Base-by-base conservation (phyloP, 2,888 invertebrate genomes). In the Andrena trimmerana region DNA sequence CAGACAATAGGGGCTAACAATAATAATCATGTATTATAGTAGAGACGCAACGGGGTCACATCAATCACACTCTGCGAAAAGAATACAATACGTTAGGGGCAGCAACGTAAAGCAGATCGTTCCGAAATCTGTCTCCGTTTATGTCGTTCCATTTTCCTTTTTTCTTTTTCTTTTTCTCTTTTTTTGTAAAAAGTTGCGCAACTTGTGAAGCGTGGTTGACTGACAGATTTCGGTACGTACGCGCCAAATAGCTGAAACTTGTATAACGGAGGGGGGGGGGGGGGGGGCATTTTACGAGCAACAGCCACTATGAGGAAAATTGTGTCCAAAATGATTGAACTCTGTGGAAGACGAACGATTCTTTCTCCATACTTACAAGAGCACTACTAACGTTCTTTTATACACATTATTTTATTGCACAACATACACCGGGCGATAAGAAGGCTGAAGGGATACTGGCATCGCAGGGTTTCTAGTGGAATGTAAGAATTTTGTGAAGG, bases 11-110 rank as follows among this genome's bases (percentile, higher is more conserved):
- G 85, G 78, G 77, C 66, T 82, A 89, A 92, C 93, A 94, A 93
- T 92, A 92, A 93, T 92, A 90, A 93, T 93, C 89, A 93, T 94
- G 94, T 94, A 94, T 94, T 94, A 94, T 94, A 94, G 94, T 91
- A 91, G 90, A 91, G 89, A 91, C 90, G 90, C 84, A 87, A 83
- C 89, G 89, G 89, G 90, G 87, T 86, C 89, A 89, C 89, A 90
- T 88, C 93, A 93, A 88, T 92, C 93, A 93, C 91, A 91, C 93
- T 89, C 88, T 91, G 89, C 91, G 87, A 79, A 90, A 90, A 81
- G 88, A 88, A 89, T 78, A 67, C 50, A 80, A 42, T 85, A 89
- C 67, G 63, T 86, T 74, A 72, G 85, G 57, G 84, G 69, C 74
- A 57, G 77, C 59, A 88, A 89, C 82, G 81, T 75, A 87, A 87